These are phyloP conservation scores for Alouatta palliata DNA, from an alignment of 2,113 vertebrate genomes.

Conservation along the genomic window DNA sequence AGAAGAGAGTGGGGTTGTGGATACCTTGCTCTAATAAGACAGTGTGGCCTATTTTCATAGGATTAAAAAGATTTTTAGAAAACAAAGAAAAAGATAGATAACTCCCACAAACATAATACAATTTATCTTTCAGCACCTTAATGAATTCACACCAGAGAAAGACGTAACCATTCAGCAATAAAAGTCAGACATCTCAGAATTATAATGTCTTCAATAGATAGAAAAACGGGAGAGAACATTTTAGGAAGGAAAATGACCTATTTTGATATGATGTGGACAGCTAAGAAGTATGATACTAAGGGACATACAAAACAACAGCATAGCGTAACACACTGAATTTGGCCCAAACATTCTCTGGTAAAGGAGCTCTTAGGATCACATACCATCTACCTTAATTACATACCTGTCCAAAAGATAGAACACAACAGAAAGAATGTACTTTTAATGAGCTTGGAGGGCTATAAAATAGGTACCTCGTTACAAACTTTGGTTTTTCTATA, in stretches of 20 bases:
- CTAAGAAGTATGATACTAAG: background rate
- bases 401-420: constrained; percentile 32
- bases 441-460: constrained; percentile 32
- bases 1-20: background rate
- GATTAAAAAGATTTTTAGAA: background rate
- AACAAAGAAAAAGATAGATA: background rate
- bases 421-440: background rate
- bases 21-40: background rate
- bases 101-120: background rate
- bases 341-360: background rate
- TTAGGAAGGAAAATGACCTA: constrained; percentile 1
- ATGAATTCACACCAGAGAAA: background rate
- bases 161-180: background rate
- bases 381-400: constrained; percentile 34
- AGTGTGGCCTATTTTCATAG: background rate
- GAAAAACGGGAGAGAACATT: background rate
- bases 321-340: constrained; percentile 13
- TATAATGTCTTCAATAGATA: background rate
- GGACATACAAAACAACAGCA: background rate
- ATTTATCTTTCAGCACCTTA: background rate
- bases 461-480: constrained; percentile 21
- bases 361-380: background rate
- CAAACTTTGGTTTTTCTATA: background rate
- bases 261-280: background rate
- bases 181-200: constrained; percentile 33